Conservation (phyloP, 2,797 vertebrate genomes). For the Melanogrammus aeglefinus region DNA sequence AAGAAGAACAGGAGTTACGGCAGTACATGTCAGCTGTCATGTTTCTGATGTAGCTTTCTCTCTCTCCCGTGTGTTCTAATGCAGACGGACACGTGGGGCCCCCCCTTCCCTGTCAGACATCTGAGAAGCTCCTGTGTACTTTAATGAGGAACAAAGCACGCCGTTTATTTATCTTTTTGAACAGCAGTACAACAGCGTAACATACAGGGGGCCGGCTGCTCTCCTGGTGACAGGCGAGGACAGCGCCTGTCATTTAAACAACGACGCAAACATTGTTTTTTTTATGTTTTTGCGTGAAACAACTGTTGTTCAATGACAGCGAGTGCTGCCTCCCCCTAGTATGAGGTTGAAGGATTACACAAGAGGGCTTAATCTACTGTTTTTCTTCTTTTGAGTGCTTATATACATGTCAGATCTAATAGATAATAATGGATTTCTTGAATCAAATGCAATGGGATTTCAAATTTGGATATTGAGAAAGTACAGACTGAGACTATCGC, state of each 20-base stretch:
- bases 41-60: constrained; percentile 33
- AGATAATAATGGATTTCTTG: not conserved
- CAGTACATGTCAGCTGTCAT: constrained; percentile 62
- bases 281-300: constrained; percentile 21
- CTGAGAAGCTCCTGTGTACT: constrained; percentile 53
- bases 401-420: not conserved
- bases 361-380: not conserved
- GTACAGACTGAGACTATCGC: not conserved
- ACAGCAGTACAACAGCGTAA: not conserved
- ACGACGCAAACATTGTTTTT: constrained; percentile 18
- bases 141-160: constrained; percentile 67
- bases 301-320: constrained; percentile 30
- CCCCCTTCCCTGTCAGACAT: constrained; percentile 51
- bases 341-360: constrained; percentile 15
- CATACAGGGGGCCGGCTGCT: constrained; percentile 33
- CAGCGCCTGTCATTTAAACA: constrained; percentile 31
- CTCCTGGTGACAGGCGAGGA: constrained; percentile 34
- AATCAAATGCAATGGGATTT: too few species aligned
- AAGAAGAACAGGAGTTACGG: constrained; percentile 41
- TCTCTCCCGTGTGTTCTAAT: not conserved
- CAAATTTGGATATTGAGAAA: not conserved
- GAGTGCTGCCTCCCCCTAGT: constrained; percentile 19
- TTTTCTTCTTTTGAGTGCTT: not conserved
- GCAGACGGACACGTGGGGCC: constrained; percentile 49
- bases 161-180: constrained; percentile 44